Evolutionary conservation across 2,888 invertebrate genomes (phyloP), one percentile per base, ranked within the genome.

Genomic region (Pachydiplax longipennis): DNA sequence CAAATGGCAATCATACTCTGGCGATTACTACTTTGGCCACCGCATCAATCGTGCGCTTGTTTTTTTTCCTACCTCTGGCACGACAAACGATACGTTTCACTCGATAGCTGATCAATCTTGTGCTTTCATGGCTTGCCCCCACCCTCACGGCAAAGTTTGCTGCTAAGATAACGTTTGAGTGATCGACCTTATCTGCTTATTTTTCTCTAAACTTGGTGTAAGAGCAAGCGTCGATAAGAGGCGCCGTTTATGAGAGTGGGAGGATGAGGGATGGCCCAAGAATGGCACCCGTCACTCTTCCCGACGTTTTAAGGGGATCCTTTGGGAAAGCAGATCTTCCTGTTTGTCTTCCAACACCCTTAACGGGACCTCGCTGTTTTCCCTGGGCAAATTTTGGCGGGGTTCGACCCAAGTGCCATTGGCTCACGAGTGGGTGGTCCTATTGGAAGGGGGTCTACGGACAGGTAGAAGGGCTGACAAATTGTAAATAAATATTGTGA

Each of bases 41-140:
- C 37, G 22, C 87, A 87, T 87, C 87, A 87, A 87, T 87, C 87
- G 58, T 87, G 61, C 61, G 35, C 58, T 87, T 87, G 61, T 61
- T 58, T 61, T n/a, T 44, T 44, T 44, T n/a, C 18, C 25, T 25
- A 25, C 12, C 25, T 82, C 53, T 53, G 25, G 12, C 58, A 12
- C 40, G n/a, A 58, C 61, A 35, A 35, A 35, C 61, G 22, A 37
- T 87, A 22, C 44, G 40, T 13, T 61, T 58, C 87, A 35, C 61
- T 87, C 87, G 87, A 87, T 61, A 61, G 87, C 35, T 37, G 87
- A 87, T 87, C 87, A 87, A 87, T 87, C 87, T 87, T 87, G 15
- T 13, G 87, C 65, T 87, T 65, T 87, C 87, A 65, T 58, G 48
- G 25, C n/a, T 25, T 31, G 40, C 35, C 22, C 31, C 44, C 25